A percentile compares a stretch with the other conserved stretches of the same genome.
These are phyloP conservation scores for Salticus scenicus DNA, from an alignment of 2,888 invertebrate species.

Conservation along the genomic window DNA sequence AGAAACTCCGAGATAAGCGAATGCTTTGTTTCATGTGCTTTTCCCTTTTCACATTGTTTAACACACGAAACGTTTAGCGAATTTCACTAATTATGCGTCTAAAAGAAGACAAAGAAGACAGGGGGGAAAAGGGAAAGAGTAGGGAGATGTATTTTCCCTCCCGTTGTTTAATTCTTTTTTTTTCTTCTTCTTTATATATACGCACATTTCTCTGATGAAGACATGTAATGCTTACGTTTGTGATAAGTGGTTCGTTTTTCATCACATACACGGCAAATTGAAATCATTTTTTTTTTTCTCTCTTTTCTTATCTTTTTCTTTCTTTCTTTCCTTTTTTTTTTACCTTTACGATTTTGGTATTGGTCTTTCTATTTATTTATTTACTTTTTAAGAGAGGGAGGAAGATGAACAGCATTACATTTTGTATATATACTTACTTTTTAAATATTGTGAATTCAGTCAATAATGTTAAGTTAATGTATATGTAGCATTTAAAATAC, in stretches of 20 bases:
- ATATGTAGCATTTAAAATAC: no score
- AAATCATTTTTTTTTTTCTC: constrained; percentile 62
- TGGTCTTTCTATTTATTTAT: no score
- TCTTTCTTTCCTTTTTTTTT: no score
- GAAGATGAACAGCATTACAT: no score
- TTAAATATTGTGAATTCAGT: no score
- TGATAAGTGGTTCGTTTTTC: constrained; percentile 69
- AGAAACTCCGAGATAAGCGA: constrained; percentile 54
- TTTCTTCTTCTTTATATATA: background rate
- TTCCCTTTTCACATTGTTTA: constrained; percentile 50
- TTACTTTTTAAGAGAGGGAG: no score
- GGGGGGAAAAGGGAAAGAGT: constrained; percentile 10
- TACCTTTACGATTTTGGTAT: no score
- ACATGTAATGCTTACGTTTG: constrained; percentile 51
- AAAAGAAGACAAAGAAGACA: constrained; percentile 30
- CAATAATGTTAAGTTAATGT: no score
- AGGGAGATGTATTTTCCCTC: constrained; percentile 22
- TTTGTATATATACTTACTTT: no score
- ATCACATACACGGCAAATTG: constrained; percentile 65
- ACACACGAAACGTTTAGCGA: constrained; percentile 54
- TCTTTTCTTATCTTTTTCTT: constrained; percentile 2
- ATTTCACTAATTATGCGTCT: constrained; percentile 53
- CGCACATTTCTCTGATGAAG: constrained; percentile 17
- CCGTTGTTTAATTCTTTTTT: constrained; percentile 49
- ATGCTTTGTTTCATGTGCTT: constrained; percentile 48